A percentile compares a stretch with the other conserved stretches of the same genome.
phyloP scores from a whole-genome alignment of 1,140 invertebrate species.

The Mya arenaria region DNA sequence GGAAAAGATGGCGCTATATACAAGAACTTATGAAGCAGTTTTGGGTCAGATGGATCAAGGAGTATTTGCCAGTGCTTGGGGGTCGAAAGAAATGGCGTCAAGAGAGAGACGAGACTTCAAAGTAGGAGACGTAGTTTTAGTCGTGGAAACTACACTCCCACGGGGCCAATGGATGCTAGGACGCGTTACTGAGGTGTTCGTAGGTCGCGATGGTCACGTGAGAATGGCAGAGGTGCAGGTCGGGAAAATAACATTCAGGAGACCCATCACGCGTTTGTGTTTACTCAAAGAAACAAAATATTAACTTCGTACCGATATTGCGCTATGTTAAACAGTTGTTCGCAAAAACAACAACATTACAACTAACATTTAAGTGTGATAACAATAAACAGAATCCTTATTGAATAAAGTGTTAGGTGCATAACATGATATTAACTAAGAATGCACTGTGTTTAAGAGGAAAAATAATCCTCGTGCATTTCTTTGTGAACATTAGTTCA shows the following conservation, averaged over 20 bases:
- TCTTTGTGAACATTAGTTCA: too few relatives aligned
- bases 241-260: conserved; percentile 4
- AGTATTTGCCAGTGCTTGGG: conserved; percentile 39
- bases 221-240: neutral
- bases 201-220: conserved; percentile 2
- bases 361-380: too few relatives aligned
- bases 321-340: too few relatives aligned
- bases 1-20: conserved; percentile 35
- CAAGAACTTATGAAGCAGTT: conserved; percentile 50
- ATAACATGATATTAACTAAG: too few relatives aligned
- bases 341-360: too few relatives aligned
- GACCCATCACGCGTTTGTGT: conserved; percentile 27
- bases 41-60: conserved; percentile 44
- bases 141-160: neutral
- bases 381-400: too few relatives aligned
- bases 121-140: conserved; percentile 45
- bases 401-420: too few relatives aligned
- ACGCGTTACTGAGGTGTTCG: neutral
- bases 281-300: too few relatives aligned
- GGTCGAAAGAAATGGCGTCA: conserved; percentile 28
- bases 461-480: too few relatives aligned
- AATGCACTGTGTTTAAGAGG: too few relatives aligned
- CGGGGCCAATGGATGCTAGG: conserved; percentile 30
- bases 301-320: too few relatives aligned
- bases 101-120: conserved; percentile 5